Conservation (phyloP, 2,113 vertebrate genomes). For the Myotis yumanensis region DNA sequence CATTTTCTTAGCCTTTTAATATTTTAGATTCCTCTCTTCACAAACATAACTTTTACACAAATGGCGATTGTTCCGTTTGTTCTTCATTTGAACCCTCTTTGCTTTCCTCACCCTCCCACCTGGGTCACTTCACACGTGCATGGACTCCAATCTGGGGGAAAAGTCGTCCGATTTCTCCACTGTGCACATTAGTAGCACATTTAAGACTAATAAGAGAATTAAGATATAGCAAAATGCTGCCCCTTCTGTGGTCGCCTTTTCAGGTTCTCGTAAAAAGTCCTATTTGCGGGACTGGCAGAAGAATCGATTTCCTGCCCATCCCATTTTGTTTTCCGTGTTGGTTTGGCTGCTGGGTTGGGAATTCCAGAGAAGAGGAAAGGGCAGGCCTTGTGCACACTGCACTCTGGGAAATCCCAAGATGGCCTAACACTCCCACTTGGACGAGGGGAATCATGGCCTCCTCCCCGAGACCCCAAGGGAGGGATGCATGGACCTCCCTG, state of each 20-base stretch:
- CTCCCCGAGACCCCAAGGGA: neutral
- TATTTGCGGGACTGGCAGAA: neutral
- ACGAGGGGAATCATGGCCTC: neutral
- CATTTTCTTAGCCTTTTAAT: conserved; percentile 17
- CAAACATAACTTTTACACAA: conserved; percentile 19
- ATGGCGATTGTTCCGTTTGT: neutral
- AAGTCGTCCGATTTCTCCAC: neutral
- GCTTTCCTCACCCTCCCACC: neutral
- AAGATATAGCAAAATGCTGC: neutral
- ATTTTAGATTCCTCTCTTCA: conserved; percentile 20
- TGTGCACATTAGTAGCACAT: neutral
- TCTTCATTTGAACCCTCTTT: neutral
- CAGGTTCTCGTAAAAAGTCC: neutral
- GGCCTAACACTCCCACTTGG: neutral
- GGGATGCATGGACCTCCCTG: neutral
- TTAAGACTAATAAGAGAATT: conserved; percentile 35
- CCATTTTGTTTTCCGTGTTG: neutral
- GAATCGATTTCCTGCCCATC: neutral
- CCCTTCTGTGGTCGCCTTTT: conserved; percentile 12
- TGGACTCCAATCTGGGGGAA: neutral
- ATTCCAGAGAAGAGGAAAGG: neutral
- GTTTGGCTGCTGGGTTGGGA: neutral
- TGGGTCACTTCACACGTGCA: neutral
- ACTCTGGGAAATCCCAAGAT: neutral
- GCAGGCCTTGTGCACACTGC: neutral